A percentile compares a stretch with the other conserved stretches of the same genome.
phyloP scores from a whole-genome alignment of 1,140 invertebrate genomes.

The Brachionus rotundiformis region DNA sequence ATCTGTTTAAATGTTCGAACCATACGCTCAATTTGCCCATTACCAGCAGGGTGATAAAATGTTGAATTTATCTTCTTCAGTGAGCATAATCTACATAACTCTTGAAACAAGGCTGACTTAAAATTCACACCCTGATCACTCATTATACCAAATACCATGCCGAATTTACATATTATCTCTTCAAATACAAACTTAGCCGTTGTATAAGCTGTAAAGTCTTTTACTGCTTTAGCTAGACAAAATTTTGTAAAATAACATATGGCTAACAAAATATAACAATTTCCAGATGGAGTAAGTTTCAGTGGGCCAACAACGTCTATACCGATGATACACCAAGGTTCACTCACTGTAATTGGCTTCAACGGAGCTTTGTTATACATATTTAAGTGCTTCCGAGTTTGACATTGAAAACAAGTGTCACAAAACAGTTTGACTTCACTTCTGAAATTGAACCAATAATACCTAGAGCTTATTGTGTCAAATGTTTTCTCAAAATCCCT shows the following conservation, averaged over 20 bases:
- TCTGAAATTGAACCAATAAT: background rate
- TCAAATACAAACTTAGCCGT: conserved; percentile 57
- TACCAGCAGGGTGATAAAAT: conserved; percentile 11
- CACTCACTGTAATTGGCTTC: background rate
- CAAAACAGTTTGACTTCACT: background rate
- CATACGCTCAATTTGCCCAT: conserved; percentile 29
- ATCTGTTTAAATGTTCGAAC: conserved; percentile 13
- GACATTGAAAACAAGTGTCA: background rate
- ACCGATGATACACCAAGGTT: conserved; percentile 52
- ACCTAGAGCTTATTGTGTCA: background rate
- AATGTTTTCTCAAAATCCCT: conserved; percentile 1
- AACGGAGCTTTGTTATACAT: background rate
- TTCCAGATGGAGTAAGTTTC: conserved; percentile 52
- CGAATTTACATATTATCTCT: conserved; percentile 59
- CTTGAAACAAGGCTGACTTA: conserved; percentile 53
- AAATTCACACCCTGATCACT: conserved; percentile 59
- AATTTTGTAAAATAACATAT: conserved; percentile 62
- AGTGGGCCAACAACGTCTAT: conserved; percentile 54
- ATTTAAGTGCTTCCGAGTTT: background rate
- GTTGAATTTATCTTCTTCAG: background rate
- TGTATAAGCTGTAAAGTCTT: conserved; percentile 56
- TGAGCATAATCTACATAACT: conserved; percentile 53
- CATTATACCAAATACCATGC: conserved; percentile 58
- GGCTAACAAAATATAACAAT: conserved; percentile 59
- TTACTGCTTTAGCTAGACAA: conserved; percentile 57